Percentiles rank a stretch among this genome's conserved stretches.
Evolutionary conservation across 2,797 vertebrate species (phyloP).

Genomic region (Anguilla marmorata): DNA sequence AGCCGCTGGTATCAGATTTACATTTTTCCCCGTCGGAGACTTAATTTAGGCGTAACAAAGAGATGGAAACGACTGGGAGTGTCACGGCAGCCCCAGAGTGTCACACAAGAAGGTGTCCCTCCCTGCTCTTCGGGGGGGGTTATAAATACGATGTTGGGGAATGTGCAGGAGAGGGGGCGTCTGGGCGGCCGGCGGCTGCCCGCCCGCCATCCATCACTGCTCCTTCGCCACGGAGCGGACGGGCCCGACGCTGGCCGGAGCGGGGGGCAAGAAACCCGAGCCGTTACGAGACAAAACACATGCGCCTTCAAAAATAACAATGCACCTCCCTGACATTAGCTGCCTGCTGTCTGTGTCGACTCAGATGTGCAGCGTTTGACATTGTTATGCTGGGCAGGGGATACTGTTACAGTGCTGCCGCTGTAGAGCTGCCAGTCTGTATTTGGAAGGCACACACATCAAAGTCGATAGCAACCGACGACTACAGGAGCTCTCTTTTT

Average conservation of each 20-base stretch:
- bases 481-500: conserved; percentile 39
- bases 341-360: conserved; percentile 58
- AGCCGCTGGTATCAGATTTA: conserved; percentile 26
- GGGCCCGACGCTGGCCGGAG: conserved; percentile 42
- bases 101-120: conserved; percentile 49
- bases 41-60: conserved; percentile 52
- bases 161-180: conserved; percentile 52
- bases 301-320: conserved; percentile 84
- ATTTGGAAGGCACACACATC: conserved; percentile 39
- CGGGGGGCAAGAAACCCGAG: conserved; percentile 70
- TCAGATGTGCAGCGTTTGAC: conserved; percentile 57
- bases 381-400: conserved; percentile 57
- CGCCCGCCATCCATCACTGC: conserved; percentile 61
- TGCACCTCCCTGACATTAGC: conserved; percentile 62
- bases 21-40: conserved; percentile 16
- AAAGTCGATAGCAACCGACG: conserved; percentile 58
- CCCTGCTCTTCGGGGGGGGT: conserved; percentile 54
- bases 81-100: conserved; percentile 36
- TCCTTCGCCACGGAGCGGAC: conserved; percentile 41
- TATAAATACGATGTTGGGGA: conserved; percentile 65
- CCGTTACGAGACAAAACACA: conserved; percentile 77
- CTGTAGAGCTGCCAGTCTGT: conserved; percentile 47
- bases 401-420: conserved; percentile 63
- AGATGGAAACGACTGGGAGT: conserved; percentile 47
- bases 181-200: conserved; percentile 50